phyloP scores from a whole-genome alignment of 2,113 vertebrate genomes.

The Daphoenositta chrysoptera region DNA sequence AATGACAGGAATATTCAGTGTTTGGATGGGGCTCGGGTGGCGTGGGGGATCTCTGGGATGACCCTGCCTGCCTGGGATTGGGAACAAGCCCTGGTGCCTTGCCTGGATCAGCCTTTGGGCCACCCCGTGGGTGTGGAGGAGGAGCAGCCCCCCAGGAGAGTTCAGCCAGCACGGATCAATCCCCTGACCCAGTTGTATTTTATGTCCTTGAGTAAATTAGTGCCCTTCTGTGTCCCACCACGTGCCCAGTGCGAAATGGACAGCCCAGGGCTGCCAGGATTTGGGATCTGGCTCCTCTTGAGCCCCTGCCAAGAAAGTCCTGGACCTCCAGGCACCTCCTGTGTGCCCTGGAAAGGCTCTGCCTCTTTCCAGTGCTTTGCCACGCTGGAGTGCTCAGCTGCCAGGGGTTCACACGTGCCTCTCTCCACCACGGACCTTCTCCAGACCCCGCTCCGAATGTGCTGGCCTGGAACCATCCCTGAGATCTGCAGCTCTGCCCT shows the following conservation, averaged over 20 bases:
- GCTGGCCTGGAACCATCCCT: not conserved
- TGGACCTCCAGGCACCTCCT: fast-evolving
- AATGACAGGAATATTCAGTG: not conserved
- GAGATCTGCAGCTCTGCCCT: not conserved
- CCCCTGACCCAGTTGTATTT: not conserved
- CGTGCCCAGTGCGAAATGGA: fast-evolving
- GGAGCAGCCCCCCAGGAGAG: not conserved
- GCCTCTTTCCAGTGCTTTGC: not conserved
- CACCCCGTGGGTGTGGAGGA: not conserved
- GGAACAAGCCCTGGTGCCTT: not conserved
- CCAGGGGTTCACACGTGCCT: not conserved
- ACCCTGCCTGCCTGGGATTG: not conserved
- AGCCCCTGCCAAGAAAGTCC: not conserved
- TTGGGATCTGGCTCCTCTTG: fast-evolving
- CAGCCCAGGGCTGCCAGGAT: not conserved
- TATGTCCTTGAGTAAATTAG: not conserved
- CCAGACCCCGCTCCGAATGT: not conserved
- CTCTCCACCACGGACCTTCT: not conserved
- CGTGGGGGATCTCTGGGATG: not conserved
- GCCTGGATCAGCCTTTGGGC: not conserved
- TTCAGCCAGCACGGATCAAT: not conserved
- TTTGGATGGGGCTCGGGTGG: not conserved
- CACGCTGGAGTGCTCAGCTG: fast-evolving
- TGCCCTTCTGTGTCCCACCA: not conserved
- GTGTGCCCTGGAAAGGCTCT: not conserved